Evolutionary conservation across 2,888 invertebrate genomes (phyloP).

Genomic region (Parnassius apollo): DNA sequence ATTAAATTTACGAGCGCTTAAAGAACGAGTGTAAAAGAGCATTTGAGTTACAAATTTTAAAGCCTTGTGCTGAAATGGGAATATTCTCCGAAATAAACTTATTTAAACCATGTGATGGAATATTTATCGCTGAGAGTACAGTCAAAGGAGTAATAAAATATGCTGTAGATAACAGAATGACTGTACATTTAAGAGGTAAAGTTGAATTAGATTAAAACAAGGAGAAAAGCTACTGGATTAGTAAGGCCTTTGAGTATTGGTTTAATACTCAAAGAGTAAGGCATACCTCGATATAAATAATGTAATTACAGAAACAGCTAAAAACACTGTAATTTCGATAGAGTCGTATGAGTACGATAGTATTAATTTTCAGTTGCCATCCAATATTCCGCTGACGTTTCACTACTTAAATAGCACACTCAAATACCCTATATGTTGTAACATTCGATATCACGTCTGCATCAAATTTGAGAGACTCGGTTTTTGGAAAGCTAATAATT

Average conservation of each 20-base stretch:
- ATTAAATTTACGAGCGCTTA: background rate
- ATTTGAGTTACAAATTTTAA: background rate
- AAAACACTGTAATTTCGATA: slow-evolving; percentile 3
- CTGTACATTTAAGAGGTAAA: slow-evolving; percentile 35
- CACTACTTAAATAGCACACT: slow-evolving; percentile 4
- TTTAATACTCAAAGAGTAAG: no score
- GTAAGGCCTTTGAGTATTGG: no score
- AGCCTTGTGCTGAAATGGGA: slow-evolving; percentile 31
- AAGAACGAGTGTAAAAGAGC: background rate
- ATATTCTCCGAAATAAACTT: slow-evolving; percentile 37
- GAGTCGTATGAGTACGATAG: slow-evolving; percentile 31
- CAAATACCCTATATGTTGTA: slow-evolving; percentile 28
- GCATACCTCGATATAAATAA: slow-evolving; percentile 28
- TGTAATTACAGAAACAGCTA: slow-evolving; percentile 17
- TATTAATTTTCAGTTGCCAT: slow-evolving; percentile 36
- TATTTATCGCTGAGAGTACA: slow-evolving; percentile 30
- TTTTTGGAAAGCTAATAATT: slow-evolving; percentile 33
- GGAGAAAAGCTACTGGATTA: slow-evolving; percentile 12
- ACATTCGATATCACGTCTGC: slow-evolving; percentile 35
- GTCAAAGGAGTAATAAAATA: slow-evolving; percentile 35
- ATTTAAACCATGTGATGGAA: slow-evolving; percentile 27
- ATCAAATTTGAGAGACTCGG: slow-evolving; percentile 37
- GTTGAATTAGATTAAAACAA: slow-evolving; percentile 19
- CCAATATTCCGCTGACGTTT: slow-evolving; percentile 34
- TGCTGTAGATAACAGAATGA: slow-evolving; percentile 33